These are phyloP conservation scores for Drosophila auraria DNA, from an alignment of 1,140 invertebrate species.

Conservation along the genomic window DNA sequence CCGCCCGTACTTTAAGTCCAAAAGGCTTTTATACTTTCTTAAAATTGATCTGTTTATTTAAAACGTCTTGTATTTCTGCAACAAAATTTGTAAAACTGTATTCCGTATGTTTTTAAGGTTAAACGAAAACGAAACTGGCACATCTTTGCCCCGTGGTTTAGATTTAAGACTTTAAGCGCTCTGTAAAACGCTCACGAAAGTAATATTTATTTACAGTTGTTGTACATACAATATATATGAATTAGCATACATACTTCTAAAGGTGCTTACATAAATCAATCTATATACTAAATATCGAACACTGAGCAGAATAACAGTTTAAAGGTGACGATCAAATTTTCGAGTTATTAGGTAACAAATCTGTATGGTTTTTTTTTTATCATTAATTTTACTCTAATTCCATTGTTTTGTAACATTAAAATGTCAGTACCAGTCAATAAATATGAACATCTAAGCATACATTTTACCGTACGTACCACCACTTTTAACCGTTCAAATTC, in stretches of 20 bases:
- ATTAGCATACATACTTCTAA: constrained; percentile 36
- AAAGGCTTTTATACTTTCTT: constrained; percentile 4
- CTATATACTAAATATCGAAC: constrained; percentile 57
- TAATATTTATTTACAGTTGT: constrained; percentile 58
- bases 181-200: constrained; percentile 39
- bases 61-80: constrained; percentile 39
- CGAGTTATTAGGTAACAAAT: constrained; percentile 53
- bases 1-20: too few relatives aligned
- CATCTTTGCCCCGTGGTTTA: constrained; percentile 16
- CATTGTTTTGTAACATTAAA: constrained; percentile 50
- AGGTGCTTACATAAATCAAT: constrained; percentile 49
- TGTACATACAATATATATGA: constrained; percentile 47
- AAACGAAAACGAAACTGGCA: constrained; percentile 32
- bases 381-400: constrained; percentile 41
- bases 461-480: constrained; percentile 33
- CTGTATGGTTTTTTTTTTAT: constrained; percentile 34
- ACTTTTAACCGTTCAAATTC: constrained; percentile 25
- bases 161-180: constrained; percentile 37
- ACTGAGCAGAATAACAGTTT: constrained; percentile 54
- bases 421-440: constrained; percentile 55
- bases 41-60: constrained; percentile 49
- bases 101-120: constrained; percentile 21
- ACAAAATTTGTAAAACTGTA: constrained; percentile 30
- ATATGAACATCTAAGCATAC: constrained; percentile 55
- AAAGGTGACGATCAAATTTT: constrained; percentile 50